Evolutionary conservation across 2,113 vertebrate species (phyloP).

Genomic region (Hippocampus barbouri): DNA sequence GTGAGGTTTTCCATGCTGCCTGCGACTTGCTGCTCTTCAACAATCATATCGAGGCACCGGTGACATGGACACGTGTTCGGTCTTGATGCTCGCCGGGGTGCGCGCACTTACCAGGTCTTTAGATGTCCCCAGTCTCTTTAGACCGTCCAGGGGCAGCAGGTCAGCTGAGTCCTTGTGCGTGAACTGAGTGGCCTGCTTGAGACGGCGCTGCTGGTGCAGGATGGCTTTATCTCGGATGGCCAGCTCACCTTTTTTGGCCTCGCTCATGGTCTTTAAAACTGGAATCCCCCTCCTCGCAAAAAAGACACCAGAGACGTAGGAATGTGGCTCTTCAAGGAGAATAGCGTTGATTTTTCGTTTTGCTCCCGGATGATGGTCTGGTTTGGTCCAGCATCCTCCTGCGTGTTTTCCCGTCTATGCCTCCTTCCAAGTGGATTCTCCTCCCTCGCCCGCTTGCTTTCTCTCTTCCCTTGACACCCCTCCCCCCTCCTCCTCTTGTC

Average conservation of each 20-base stretch:
- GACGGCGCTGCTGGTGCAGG: slow-evolving; percentile 87
- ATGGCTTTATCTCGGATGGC: slow-evolving; percentile 82
- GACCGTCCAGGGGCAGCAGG: slow-evolving; percentile 90
- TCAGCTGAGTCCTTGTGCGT: slow-evolving; percentile 95
- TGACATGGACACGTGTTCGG: background rate
- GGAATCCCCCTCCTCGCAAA: background rate
- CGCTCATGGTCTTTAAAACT: slow-evolving; percentile 50
- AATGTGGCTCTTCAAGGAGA: slow-evolving; percentile 7
- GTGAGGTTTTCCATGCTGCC: background rate
- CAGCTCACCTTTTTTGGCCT: slow-evolving; percentile 72
- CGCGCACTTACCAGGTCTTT: slow-evolving; percentile 88
- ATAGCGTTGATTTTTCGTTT: background rate
- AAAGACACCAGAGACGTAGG: slow-evolving; percentile 7
- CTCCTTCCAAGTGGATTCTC: slow-evolving; percentile 13
- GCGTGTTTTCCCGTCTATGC: slow-evolving; percentile 7
- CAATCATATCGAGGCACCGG: background rate
- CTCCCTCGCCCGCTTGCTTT: slow-evolving; percentile 21
- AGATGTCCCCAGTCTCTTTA: slow-evolving; percentile 89
- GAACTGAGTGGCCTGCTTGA: slow-evolving; percentile 93
- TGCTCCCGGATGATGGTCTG: background rate
- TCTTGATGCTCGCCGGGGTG: background rate
- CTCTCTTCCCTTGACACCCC: slow-evolving; percentile 7
- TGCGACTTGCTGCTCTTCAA: background rate
- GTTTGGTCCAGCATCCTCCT: slow-evolving; percentile 5
- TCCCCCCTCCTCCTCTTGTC: slow-evolving; percentile 36